Evolutionary conservation across 1,140 invertebrate genomes (phyloP).

Genomic region (Brachionus angularis): DNA sequence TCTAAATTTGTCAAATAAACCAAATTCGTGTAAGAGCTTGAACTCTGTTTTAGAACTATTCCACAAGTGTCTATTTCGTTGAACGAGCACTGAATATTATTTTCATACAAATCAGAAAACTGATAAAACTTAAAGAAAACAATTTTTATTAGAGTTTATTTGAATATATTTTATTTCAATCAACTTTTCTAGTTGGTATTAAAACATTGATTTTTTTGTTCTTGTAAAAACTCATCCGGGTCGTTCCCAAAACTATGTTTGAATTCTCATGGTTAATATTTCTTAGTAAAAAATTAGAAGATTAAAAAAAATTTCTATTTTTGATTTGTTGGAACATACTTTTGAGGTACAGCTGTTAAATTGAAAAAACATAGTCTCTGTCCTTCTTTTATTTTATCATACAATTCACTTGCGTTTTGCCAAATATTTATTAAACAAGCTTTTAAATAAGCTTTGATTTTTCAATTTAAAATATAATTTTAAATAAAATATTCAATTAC

Average conservation of each 20-base stretch:
- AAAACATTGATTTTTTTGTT: background rate
- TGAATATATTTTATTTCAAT: background rate
- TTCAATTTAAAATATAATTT: background rate
- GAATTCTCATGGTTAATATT: conserved; percentile 9
- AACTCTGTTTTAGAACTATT: background rate
- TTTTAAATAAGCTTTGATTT: background rate
- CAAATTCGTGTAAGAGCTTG: conserved; percentile 9
- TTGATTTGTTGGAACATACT: background rate
- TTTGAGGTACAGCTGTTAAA: conserved; percentile 7
- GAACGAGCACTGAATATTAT: background rate
- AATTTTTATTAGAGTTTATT: background rate
- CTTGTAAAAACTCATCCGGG: conserved; percentile 27
- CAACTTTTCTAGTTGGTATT: background rate
- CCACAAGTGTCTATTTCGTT: conserved; percentile 37
- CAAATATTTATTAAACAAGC: conserved; percentile 8
- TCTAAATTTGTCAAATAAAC: conserved; percentile 28
- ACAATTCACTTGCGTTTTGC: conserved; percentile 28
- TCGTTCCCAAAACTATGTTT: conserved; percentile 13
- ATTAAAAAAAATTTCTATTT: background rate
- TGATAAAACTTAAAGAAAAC: background rate
- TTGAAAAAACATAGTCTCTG: conserved; percentile 6
- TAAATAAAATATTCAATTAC: background rate
- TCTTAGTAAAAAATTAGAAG: background rate
- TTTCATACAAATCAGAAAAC: conserved; percentile 7
- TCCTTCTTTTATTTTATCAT: conserved; percentile 16